These are phyloP conservation scores for Cossypha caffra DNA, from an alignment of 2,797 vertebrate genomes.

Conservation along the genomic window DNA sequence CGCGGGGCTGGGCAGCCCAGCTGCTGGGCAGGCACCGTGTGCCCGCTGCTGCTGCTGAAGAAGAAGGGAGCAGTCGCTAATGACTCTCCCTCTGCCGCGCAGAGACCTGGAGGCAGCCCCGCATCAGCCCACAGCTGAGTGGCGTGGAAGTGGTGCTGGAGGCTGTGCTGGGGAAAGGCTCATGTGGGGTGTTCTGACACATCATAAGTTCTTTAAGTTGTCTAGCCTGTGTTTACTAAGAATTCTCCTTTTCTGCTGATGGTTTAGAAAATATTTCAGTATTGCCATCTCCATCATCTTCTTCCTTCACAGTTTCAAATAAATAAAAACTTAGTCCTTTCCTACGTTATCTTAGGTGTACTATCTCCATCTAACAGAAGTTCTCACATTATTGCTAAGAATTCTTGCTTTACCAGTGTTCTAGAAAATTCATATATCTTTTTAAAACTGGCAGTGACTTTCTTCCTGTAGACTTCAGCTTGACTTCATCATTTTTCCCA, in stretches of 20 bases:
- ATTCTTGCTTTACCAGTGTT: neutral
- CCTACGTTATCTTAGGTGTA: neutral
- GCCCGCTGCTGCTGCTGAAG: neutral
- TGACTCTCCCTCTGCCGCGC: neutral
- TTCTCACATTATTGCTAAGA: neutral
- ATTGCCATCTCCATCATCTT: neutral
- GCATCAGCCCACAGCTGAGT: neutral
- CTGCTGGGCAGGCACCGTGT: neutral
- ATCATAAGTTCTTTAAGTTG: neutral
- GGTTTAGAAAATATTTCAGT: neutral
- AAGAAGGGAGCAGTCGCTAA: neutral
- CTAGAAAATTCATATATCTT: neutral
- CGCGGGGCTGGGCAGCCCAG: accelerated
- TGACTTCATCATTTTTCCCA: neutral
- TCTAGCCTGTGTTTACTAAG: neutral
- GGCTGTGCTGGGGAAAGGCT: neutral
- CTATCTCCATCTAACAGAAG: neutral
- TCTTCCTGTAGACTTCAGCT: neutral
- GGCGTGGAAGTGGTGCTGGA: neutral
- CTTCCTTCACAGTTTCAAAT: neutral
- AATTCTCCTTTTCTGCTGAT: neutral
- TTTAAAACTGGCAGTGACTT: neutral
- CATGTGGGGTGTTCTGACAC: neutral
- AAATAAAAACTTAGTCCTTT: neutral
- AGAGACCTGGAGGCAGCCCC: neutral